These are phyloP conservation scores for Plusia festucae DNA, from an alignment of 2,888 invertebrate genomes.

Conservation along the genomic window DNA sequence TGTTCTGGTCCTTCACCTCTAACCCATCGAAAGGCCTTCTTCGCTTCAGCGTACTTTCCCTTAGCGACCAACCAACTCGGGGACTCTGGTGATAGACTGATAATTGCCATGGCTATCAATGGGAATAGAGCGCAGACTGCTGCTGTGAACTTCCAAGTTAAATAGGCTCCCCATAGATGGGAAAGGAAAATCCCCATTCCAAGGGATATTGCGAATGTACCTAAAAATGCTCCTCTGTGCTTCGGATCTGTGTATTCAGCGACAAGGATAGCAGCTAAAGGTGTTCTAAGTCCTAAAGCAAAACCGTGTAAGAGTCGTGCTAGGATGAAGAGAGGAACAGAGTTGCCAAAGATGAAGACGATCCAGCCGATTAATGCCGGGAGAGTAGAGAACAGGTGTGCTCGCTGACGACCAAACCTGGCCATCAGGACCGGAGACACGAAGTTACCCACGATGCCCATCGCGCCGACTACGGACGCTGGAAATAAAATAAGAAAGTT, in stretches of 20 bases:
- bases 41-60: constrained; percentile 88
- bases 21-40: constrained; percentile 89
- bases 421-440: constrained; percentile 88
- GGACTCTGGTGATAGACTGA: constrained; percentile 90
- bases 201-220: constrained; percentile 90
- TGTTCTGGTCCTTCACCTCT: constrained; percentile 87
- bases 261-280: constrained; percentile 88
- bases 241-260: constrained; percentile 90
- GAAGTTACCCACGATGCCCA: constrained; percentile 86
- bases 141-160: constrained; percentile 90
- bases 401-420: constrained; percentile 88
- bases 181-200: constrained; percentile 91
- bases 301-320: constrained; percentile 85
- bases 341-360: constrained; percentile 79
- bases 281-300: constrained; percentile 87
- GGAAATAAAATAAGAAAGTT: constrained; percentile 58
- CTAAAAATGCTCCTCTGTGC: constrained; percentile 90
- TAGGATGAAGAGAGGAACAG: constrained; percentile 79
- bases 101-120: constrained; percentile 82
- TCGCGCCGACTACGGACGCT: constrained; percentile 84
- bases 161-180: constrained; percentile 90
- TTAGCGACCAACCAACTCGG: constrained; percentile 91
- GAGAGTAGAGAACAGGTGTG: constrained; percentile 85
- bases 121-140: constrained; percentile 87
- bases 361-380: constrained; percentile 87